These are phyloP conservation scores for Trematocara stigmaticum DNA, from an alignment of 2,113 vertebrate genomes.

Conservation along the genomic window DNA sequence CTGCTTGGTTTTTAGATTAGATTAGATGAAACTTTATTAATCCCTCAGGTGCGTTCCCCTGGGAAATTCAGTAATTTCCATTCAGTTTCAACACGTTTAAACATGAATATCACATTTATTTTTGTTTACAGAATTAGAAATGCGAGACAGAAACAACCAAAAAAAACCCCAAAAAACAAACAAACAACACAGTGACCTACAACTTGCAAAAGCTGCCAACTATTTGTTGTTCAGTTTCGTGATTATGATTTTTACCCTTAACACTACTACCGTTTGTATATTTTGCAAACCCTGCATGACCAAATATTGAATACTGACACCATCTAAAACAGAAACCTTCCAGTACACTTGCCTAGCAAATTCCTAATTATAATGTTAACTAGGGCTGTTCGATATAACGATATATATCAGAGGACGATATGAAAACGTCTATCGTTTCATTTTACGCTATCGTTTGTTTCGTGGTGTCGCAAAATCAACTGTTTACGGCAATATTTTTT, in stretches of 20 bases:
- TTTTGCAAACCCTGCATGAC: neutral
- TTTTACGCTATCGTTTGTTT: neutral
- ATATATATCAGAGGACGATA: neutral
- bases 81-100: neutral
- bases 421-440: accelerated
- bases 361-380: neutral
- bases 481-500: neutral
- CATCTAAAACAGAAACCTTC: neutral
- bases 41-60: accelerated
- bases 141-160: accelerated
- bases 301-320: neutral
- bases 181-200: neutral
- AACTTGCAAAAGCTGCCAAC: neutral
- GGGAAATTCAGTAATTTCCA: accelerated
- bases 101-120: neutral
- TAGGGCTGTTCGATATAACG: neutral
- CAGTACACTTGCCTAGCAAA: neutral
- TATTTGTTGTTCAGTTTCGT: neutral
- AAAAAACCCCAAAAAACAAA: accelerated
- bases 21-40: neutral
- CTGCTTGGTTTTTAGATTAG: neutral
- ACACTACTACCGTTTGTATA: neutral
- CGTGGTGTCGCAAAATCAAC: neutral
- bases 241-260: neutral
- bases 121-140: neutral